Conservation (phyloP, 2,888 invertebrate genomes). For the Melanchra persicariae region DNA sequence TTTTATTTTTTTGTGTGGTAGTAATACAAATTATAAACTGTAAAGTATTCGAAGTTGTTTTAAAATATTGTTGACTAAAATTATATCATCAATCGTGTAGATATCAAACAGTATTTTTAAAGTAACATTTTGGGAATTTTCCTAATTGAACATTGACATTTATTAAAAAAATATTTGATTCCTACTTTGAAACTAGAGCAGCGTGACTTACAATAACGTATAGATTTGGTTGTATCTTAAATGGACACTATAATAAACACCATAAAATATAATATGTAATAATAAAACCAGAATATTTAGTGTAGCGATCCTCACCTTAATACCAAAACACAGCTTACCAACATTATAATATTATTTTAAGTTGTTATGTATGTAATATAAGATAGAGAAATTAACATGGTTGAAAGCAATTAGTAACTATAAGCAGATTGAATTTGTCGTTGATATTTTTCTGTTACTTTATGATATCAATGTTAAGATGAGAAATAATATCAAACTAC, state of each 20-base stretch:
- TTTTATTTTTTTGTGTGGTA: conserved; percentile 79
- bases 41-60: conserved; percentile 77
- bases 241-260: conserved; percentile 55
- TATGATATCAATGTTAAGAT: conserved; percentile 81
- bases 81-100: conserved; percentile 65
- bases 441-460: conserved; percentile 89
- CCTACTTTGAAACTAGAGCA: conserved; percentile 61
- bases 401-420: conserved; percentile 84
- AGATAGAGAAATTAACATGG: conserved; percentile 84
- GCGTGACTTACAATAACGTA: conserved; percentile 61
- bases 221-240: conserved; percentile 53
- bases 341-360: conserved; percentile 88
- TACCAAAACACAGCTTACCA: conserved; percentile 91
- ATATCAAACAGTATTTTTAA: conserved; percentile 69
- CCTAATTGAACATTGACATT: conserved; percentile 51
- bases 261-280: conserved; percentile 51
- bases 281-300: conserved; percentile 74
- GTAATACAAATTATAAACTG: conserved; percentile 70
- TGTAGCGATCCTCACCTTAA: conserved; percentile 89
- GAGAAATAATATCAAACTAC: conserved; percentile 73
- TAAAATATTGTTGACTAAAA: conserved; percentile 71
- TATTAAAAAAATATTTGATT: conserved; percentile 52
- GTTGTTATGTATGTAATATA: conserved; percentile 87
- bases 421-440: conserved; percentile 82
- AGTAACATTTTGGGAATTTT: conserved; percentile 57